Evolutionary conservation across 2,113 vertebrate species (phyloP).

Genomic region (Chelonoidis abingdonii): DNA sequence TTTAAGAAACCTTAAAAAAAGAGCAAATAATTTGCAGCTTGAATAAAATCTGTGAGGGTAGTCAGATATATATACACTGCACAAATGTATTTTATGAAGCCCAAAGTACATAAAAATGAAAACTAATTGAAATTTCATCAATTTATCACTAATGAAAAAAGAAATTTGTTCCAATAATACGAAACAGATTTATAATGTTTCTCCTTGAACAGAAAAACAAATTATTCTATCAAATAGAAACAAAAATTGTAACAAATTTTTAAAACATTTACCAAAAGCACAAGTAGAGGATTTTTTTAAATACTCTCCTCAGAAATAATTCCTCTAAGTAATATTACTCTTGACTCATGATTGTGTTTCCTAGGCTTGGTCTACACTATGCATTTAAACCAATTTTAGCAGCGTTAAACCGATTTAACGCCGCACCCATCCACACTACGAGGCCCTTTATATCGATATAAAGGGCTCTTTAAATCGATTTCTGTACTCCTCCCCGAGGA

Average conservation of each 20-base stretch:
- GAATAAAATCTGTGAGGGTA: background rate
- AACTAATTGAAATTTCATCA: background rate
- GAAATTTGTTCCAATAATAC: accelerated
- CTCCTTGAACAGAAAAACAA: too few species aligned
- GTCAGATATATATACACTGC: accelerated
- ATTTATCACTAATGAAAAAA: background rate
- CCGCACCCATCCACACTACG: too few species aligned
- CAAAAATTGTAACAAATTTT: too few species aligned
- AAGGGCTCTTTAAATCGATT: too few species aligned
- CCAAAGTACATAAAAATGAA: background rate
- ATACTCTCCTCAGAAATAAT: too few species aligned
- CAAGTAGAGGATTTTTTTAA: too few species aligned
- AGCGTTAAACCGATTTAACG: too few species aligned
- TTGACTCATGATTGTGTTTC: background rate
- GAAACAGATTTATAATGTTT: background rate
- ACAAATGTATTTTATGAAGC: background rate
- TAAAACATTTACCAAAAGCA: too few species aligned
- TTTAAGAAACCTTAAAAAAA: background rate
- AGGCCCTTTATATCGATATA: too few species aligned
- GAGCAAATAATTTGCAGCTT: background rate
- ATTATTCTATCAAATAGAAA: too few species aligned
- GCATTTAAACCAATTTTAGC: too few species aligned
- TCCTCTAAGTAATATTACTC: background rate
- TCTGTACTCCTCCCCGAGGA: too few species aligned
- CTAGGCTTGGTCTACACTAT: background rate